Base-by-base conservation (phyloP, 2,888 invertebrate genomes). In the Leucophenga montana region DNA sequence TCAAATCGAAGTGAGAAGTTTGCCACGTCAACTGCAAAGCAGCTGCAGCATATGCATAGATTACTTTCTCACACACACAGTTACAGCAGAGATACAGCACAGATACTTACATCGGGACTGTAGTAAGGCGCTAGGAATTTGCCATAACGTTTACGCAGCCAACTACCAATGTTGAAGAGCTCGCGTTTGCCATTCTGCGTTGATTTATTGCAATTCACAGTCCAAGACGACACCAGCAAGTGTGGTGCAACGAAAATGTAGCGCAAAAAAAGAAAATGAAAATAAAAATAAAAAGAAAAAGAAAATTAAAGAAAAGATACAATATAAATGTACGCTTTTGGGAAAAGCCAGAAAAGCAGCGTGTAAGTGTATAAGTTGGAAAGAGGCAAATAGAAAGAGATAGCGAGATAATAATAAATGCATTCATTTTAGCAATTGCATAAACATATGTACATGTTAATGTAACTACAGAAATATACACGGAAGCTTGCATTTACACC, bases 141-240 rank as follows among this genome's bases (percentile, higher is more conserved):
- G 53, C 89, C 89, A 84, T 95, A 95, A 70, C 93, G 90, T 68
- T 90, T 85, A 68, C 93, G 89, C 48, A 95, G 85, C 88, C 90
- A 94, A 76, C 90, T 85, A n/a, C 95, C 95, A 68, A 92, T 90
- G 71, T 91, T 89, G 85, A 91, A 94, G 69, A 93, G 90, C 75
- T 92, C 91, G 62, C 88, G 82, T 87, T 93, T 92, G 68, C 94
- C 94, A 83, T 90, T 88, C 94, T 94, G 82, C 65, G 85, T 81
- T 85, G 82, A 86, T 85, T 85, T 83, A 86, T 85, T 80, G 69
- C 80, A 80, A 73, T 76, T 46, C 33, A 59, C 65, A 56, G 48
- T 59, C 66, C 59, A 31, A 64, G 48, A 31, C 22, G 31, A 50
- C 50, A 61, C 3, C 64, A n/a, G 48, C 64, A 48, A 69, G 77